Percentiles rank a stretch among this genome's conserved stretches.
Evolutionary conservation across 2,113 vertebrate genomes (phyloP).

Genomic region (Malurus elegans): DNA sequence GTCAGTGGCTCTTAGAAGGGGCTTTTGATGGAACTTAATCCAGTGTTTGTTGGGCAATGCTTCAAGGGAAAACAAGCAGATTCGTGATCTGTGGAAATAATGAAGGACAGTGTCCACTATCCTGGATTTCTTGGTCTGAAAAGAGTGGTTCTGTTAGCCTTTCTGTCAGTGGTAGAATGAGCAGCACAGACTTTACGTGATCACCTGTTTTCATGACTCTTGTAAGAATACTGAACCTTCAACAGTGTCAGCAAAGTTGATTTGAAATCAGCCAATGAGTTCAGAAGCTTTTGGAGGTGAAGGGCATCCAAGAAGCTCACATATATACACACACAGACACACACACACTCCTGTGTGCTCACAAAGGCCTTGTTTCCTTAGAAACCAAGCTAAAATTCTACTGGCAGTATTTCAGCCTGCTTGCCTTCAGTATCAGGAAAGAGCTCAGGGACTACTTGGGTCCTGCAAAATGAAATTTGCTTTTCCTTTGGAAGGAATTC

Average conservation of each 20-base stretch:
- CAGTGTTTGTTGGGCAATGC: neutral
- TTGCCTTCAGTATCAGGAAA: slow-evolving; percentile 20
- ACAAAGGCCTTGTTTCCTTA: slow-evolving; percentile 60
- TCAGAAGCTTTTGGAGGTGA: slow-evolving; percentile 1
- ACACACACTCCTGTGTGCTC: neutral
- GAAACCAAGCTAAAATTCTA: slow-evolving; percentile 60
- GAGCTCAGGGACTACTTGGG: slow-evolving; percentile 44
- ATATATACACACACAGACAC: neutral
- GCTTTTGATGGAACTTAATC: neutral
- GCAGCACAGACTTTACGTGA: neutral
- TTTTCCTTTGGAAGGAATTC: slow-evolving; percentile 33
- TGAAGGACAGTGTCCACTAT: neutral
- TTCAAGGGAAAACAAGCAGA: neutral
- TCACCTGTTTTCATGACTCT: neutral
- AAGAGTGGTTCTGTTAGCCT: neutral
- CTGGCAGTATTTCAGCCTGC: slow-evolving; percentile 39
- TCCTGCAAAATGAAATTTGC: slow-evolving; percentile 35
- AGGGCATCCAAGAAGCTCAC: neutral
- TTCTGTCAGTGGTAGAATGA: neutral
- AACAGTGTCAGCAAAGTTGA: neutral
- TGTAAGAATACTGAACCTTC: neutral
- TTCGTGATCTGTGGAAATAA: neutral
- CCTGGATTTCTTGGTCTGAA: neutral
- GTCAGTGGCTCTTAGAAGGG: neutral
- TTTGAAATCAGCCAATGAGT: neutral